phyloP scores from a whole-genome alignment of 2,113 vertebrate species.

The Oryzias woworae region DNA sequence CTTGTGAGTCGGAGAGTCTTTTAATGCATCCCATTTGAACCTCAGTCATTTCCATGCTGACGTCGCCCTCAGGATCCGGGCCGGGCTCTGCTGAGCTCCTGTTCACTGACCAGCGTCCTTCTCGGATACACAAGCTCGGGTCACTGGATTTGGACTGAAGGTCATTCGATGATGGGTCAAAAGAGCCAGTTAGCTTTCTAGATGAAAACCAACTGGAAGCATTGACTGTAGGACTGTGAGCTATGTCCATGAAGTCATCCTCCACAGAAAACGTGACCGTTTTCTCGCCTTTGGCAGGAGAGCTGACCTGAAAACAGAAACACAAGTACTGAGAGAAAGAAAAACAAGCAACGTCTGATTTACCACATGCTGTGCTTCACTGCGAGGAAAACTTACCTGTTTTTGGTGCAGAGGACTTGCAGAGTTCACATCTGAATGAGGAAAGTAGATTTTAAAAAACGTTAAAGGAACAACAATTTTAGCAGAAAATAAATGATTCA shows the following conservation, averaged over 20 bases:
- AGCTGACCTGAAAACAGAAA: conserved; percentile 46
- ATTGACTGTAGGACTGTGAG: conserved; percentile 52
- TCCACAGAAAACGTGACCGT: conserved; percentile 82
- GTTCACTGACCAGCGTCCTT: background rate
- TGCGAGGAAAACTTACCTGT: conserved; percentile 17
- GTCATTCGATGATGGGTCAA: conserved; percentile 24
- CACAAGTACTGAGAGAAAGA: background rate
- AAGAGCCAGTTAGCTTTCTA: background rate
- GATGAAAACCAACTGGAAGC: conserved; percentile 7
- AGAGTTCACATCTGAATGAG: conserved; percentile 6
- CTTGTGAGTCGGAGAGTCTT: background rate
- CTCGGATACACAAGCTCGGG: background rate
- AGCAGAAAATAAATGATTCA: background rate
- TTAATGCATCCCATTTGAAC: conserved; percentile 28
- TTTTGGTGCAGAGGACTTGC: conserved; percentile 9
- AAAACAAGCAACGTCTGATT: background rate
- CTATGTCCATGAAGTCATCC: conserved; percentile 84
- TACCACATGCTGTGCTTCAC: too few species aligned
- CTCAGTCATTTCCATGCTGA: conserved; percentile 46
- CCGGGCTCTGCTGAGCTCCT: background rate
- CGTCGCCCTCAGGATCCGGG: conserved; percentile 29
- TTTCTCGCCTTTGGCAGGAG: conserved; percentile 60
- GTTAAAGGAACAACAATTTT: background rate
- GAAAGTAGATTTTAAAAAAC: background rate
- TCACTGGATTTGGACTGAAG: conserved; percentile 35